These are phyloP conservation scores for Spodoptera picta DNA, from an alignment of 2,888 invertebrate species.

Conservation along the genomic window DNA sequence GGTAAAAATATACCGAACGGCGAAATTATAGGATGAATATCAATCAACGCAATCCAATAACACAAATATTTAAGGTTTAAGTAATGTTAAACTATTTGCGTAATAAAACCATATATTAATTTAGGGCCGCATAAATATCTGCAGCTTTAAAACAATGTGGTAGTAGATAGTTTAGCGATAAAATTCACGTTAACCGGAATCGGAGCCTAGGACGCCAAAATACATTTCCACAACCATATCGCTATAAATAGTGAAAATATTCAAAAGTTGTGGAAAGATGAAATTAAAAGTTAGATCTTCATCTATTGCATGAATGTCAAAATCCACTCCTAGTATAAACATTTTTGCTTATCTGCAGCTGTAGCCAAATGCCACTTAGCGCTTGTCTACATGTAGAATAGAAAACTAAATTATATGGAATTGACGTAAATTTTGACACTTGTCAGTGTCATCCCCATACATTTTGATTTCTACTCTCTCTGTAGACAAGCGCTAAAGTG, in stretches of 20 bases:
- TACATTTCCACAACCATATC: conserved; percentile 63
- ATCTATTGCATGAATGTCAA: not conserved
- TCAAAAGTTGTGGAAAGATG: conserved; percentile 2
- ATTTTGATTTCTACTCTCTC: no score
- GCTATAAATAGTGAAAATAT: conserved; percentile 26
- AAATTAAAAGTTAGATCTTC: conserved; percentile 10
- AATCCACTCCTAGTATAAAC: conserved; percentile 18
- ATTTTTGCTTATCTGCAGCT: conserved; percentile 15
- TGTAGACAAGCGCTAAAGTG: no score
- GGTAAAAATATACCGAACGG: conserved; percentile 22
- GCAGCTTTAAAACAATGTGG: conserved; percentile 33
- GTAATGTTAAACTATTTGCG: conserved; percentile 3
- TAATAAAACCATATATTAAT: conserved; percentile 8
- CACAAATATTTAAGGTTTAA: conserved; percentile 19
- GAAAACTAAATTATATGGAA: no score
- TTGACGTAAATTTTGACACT: no score
- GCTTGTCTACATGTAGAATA: no score
- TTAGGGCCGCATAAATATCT: conserved; percentile 26
- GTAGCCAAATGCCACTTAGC: no score
- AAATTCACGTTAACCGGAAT: conserved; percentile 8
- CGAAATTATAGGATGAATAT: conserved; percentile 10
- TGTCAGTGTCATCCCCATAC: no score
- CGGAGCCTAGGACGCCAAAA: conserved; percentile 30
- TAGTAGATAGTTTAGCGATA: conserved; percentile 12
- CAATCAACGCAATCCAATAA: conserved; percentile 26